Percentiles rank a stretch among this genome's conserved stretches.
Conservation (phyloP, 2,888 invertebrate genomes). For the Cephus nigrinus region DNA sequence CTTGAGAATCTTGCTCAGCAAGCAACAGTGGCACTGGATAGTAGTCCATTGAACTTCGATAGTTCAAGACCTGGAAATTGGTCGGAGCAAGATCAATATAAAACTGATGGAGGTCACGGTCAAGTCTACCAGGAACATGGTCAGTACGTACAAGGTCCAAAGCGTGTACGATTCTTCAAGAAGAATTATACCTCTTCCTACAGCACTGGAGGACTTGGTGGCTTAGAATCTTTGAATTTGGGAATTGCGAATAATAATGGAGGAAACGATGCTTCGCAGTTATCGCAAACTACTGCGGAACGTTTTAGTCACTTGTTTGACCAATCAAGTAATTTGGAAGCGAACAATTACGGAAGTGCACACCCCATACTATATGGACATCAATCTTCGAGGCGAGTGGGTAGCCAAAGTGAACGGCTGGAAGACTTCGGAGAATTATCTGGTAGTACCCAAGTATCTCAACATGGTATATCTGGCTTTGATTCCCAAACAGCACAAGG, state of each 20-base stretch:
- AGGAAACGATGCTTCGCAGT: background rate
- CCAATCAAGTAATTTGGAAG: background rate
- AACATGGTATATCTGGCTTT: slow-evolving; percentile 14
- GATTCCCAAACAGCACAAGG: slow-evolving; percentile 19
- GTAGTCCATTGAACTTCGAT: slow-evolving; percentile 28
- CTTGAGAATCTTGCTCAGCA: slow-evolving; percentile 9
- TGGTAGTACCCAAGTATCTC: slow-evolving; percentile 25
- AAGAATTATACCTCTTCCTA: slow-evolving; percentile 28
- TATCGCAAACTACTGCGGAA: background rate
- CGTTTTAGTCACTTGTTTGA: background rate
- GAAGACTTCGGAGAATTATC: slow-evolving; percentile 8
- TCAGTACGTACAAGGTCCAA: slow-evolving; percentile 34
- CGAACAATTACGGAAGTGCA: background rate
- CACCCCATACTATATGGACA: background rate
- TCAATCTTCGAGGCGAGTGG: background rate
- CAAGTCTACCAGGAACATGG: slow-evolving; percentile 48
- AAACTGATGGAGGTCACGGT: slow-evolving; percentile 48
- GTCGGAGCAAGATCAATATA: slow-evolving; percentile 50
- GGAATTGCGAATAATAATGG: background rate
- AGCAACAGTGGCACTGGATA: background rate
- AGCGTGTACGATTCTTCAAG: slow-evolving; percentile 22
- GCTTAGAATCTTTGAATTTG: slow-evolving; percentile 2
- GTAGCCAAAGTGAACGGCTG: background rate
- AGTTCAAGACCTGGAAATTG: slow-evolving; percentile 50
- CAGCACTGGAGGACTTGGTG: slow-evolving; percentile 10